Conservation (phyloP, 1,140 invertebrate genomes). For the Spodoptera litura region DNA sequence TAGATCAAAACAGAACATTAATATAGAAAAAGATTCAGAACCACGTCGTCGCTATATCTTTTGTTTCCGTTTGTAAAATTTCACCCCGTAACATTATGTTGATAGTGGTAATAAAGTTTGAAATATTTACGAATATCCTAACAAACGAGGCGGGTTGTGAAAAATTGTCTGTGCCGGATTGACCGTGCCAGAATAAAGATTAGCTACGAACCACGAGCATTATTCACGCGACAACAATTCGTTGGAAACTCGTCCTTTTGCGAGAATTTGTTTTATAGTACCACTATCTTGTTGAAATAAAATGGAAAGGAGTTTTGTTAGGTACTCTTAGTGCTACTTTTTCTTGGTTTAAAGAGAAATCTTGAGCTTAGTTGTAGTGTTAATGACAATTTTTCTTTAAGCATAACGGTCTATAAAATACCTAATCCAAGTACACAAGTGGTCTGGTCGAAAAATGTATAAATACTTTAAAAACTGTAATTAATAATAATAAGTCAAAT, state of each 20-base stretch:
- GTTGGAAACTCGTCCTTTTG: slow-evolving; percentile 45
- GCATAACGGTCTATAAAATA: too few relatives aligned
- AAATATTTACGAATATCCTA: slow-evolving; percentile 85
- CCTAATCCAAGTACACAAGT: too few relatives aligned
- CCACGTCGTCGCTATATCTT: slow-evolving; percentile 79
- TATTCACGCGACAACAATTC: slow-evolving; percentile 62
- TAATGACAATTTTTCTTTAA: too few relatives aligned
- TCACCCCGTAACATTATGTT: slow-evolving; percentile 85
- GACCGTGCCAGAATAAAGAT: slow-evolving; percentile 76
- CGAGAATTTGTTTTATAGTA: neutral
- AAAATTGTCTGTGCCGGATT: slow-evolving; percentile 78
- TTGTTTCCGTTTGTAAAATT: slow-evolving; percentile 85
- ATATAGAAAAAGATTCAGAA: slow-evolving; percentile 65
- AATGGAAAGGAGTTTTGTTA: neutral
- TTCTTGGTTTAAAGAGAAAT: neutral
- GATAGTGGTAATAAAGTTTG: slow-evolving; percentile 82
- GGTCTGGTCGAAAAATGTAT: too few relatives aligned
- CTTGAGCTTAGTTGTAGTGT: too few relatives aligned
- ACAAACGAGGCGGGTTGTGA: slow-evolving; percentile 76
- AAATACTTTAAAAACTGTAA: too few relatives aligned
- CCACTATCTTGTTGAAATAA: neutral
- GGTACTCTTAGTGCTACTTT: neutral
- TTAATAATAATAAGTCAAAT: too few relatives aligned
- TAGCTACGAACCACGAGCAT: slow-evolving; percentile 59
- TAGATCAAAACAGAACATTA: slow-evolving; percentile 73